Base-by-base conservation (phyloP, 2,113 vertebrate genomes). In the Vulpes ferrilata region DNA sequence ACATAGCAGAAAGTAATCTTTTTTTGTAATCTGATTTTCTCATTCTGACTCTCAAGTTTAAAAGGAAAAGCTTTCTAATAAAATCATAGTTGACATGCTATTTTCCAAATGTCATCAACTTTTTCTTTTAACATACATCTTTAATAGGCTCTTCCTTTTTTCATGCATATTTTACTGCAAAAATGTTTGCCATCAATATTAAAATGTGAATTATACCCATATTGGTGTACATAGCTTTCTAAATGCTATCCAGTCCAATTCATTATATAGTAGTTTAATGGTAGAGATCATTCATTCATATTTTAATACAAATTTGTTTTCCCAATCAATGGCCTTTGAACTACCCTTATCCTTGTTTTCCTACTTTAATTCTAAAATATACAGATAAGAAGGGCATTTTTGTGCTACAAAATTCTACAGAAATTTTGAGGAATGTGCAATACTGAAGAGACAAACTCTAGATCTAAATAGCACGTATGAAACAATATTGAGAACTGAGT, bases 111-210 rank as follows among this genome's bases (percentile, higher is more conserved):
- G 82, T 73, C 8, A 97, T 95, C 96, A 98, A 43, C 60, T 97
- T 98, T 90, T 96, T 87, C 64, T 73, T 82, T 97, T 97, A 97
- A 84, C 91, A 98, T 98, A 86, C 90, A 98, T 96, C 93, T 98
- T 98, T 98, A 98, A 98, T 98, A 95, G 69, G 64, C 59, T 98
- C 79, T 98, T 98, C 93, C 25, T 69, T 76, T 97, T 98, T 96
- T 96, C 96, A 97, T 98, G 96, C 81, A 98, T 98, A 98, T 98
- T 98, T 98, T 97, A 98, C 90, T 30, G 78, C 60, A 69, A 98
- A 98, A 98, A 97, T 98, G 57, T 98, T 98, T 98, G 81, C 92
- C 67, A 98, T 98, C 92, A 98, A 95, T 98, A 98, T 98, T 98
- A 98, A 98, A 98, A 97, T 89, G 93, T 25, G 76, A 98, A 95